Conservation (phyloP, 2,113 vertebrate genomes). For the Trogon surrucura region DNA sequence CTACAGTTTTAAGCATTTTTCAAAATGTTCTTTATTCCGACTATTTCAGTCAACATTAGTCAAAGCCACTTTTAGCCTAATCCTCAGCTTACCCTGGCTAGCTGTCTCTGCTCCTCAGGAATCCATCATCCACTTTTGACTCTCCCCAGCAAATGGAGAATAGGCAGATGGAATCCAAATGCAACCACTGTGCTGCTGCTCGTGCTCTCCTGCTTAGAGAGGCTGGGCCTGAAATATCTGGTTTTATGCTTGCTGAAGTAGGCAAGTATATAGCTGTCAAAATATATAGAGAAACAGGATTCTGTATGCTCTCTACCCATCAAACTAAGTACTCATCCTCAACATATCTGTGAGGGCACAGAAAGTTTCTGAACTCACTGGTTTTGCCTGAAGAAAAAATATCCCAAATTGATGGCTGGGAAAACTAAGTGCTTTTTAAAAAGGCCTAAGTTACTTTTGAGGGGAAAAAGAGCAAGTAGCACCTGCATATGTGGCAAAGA, state of each 20-base stretch:
- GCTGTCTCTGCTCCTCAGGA: background rate
- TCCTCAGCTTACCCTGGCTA: background rate
- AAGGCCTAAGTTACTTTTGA: background rate
- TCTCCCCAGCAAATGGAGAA: background rate
- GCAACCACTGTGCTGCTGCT: accelerated
- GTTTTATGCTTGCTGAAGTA: background rate
- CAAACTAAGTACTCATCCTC: background rate
- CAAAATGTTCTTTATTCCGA: background rate
- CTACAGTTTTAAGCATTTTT: conserved; percentile 2
- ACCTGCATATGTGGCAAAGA: background rate
- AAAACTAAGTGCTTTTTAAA: background rate
- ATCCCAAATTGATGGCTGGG: background rate
- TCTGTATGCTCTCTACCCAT: background rate
- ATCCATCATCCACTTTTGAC: background rate
- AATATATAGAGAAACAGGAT: background rate
- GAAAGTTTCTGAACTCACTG: background rate
- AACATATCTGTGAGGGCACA: background rate
- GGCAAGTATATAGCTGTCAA: background rate
- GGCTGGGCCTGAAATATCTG: background rate
- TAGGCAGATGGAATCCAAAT: background rate
- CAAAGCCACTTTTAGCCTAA: background rate
- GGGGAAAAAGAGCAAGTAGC: background rate
- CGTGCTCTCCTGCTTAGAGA: background rate
- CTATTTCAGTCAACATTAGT: background rate
- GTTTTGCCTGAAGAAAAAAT: background rate